Percentiles rank a stretch among this genome's conserved stretches.
Evolutionary conservation across 2,888 invertebrate genomes (phyloP).

Genomic region (Xanthia icteritia): DNA sequence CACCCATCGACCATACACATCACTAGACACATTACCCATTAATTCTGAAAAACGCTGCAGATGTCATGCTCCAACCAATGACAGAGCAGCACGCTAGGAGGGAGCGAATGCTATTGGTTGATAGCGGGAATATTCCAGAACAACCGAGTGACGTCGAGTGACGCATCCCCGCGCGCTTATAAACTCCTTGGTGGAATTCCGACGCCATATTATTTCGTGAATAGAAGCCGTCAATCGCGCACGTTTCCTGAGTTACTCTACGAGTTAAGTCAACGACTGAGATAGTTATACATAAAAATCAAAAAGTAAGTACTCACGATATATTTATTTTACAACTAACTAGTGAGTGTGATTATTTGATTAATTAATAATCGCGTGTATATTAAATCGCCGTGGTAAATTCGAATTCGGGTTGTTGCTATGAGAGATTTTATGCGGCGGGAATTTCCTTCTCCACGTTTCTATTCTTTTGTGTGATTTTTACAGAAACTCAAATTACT

Average conservation of each 20-base stretch:
- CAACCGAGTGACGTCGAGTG: constrained; percentile 81
- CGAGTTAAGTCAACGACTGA: constrained; percentile 81
- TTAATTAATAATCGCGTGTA: background rate
- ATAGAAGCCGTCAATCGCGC: constrained; percentile 89
- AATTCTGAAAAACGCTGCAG: constrained; percentile 60
- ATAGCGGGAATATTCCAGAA: constrained; percentile 86
- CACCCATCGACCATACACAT: constrained; percentile 54
- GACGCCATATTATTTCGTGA: constrained; percentile 84
- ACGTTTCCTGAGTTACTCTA: constrained; percentile 86
- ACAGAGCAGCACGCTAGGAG: constrained; percentile 63
- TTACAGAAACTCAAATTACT: background rate
- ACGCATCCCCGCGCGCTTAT: constrained; percentile 77
- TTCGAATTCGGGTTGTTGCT: constrained; percentile 18
- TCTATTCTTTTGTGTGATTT: constrained; percentile 15
- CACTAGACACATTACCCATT: constrained; percentile 58
- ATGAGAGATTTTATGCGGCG: constrained; percentile 1
- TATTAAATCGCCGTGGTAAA: background rate
- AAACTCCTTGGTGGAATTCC: constrained; percentile 71
- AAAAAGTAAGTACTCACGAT: constrained; percentile 79
- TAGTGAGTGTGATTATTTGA: background rate
- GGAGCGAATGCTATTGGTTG: constrained; percentile 78
- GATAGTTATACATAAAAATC: constrained; percentile 71
- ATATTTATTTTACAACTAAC: constrained; percentile 8
- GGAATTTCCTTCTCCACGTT: constrained; percentile 25
- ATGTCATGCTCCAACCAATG: constrained; percentile 78